Evolutionary conservation across 2,113 vertebrate species (phyloP).

Genomic region (Gymnobelideus leadbeateri): DNA sequence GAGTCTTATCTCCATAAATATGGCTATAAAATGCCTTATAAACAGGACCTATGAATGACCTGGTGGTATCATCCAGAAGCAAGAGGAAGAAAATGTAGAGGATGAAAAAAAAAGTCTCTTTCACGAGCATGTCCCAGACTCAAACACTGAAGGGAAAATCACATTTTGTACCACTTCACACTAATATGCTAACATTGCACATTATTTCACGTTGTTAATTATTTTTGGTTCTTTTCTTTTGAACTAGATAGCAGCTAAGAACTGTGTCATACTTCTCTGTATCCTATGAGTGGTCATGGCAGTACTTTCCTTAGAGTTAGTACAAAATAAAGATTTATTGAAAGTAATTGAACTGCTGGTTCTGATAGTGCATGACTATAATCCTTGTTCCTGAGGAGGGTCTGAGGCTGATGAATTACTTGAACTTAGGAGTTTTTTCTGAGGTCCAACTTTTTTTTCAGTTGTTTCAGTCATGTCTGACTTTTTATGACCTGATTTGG

Average conservation of each 20-base stretch:
- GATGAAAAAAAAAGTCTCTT: not conserved
- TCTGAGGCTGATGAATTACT: not conserved
- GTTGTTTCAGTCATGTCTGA: not conserved
- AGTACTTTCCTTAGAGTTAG: not conserved
- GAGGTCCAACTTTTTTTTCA: not conserved
- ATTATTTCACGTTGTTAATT: not conserved
- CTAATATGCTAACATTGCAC: not conserved
- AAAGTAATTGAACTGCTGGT: not conserved
- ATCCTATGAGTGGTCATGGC: not conserved
- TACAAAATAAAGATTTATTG: not conserved
- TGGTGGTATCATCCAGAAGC: not conserved
- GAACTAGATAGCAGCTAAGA: not conserved
- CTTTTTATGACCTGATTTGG: not conserved
- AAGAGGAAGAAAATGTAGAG: not conserved
- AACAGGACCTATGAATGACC: not conserved
- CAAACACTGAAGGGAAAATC: not conserved
- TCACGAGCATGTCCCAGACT: not conserved
- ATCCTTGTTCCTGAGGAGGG: not conserved
- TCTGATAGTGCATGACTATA: not conserved
- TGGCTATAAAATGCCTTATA: constrained; percentile 18
- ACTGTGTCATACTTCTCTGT: not conserved
- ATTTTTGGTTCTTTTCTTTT: not conserved
- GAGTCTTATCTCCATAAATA: not conserved
- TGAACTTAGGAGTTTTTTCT: not conserved
- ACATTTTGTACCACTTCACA: not conserved